Conservation (phyloP, 2,797 vertebrate species). For the Buceros bicornis region DNA sequence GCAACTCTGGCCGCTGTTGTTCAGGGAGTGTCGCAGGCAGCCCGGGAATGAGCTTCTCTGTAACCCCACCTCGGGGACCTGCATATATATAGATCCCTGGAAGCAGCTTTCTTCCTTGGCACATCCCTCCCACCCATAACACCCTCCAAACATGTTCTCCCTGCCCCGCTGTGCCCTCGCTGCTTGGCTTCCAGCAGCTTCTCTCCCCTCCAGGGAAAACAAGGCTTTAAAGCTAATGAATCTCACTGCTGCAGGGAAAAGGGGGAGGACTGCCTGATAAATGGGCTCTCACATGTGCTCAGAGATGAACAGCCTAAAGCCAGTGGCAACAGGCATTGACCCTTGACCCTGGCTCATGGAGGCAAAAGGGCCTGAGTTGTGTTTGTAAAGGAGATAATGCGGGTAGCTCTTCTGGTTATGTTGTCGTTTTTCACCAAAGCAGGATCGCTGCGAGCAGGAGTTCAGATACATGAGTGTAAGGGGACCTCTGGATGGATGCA, state of each 20-base stretch:
- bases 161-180: neutral
- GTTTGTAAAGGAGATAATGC: rapidly evolving
- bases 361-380: neutral
- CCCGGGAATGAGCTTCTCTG: neutral
- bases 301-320: neutral
- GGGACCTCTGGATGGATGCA: neutral
- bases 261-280: rapidly evolving
- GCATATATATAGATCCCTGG: constrained; percentile 50
- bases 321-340: too few species aligned
- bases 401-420: neutral
- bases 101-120: constrained; percentile 39
- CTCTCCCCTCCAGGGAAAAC: neutral
- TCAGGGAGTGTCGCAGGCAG: constrained; percentile 22
- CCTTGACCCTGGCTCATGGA: neutral
- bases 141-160: neutral
- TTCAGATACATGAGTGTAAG: neutral
- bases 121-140: neutral
- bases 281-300: neutral
- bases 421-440: neutral
- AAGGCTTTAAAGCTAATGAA: neutral
- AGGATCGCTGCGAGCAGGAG: neutral
- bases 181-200: constrained; percentile 36
- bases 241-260: neutral
- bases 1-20: neutral
- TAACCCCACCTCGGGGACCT: constrained; percentile 9